phyloP scores from a whole-genome alignment of 2,797 vertebrate species.

The Clamator glandarius region DNA sequence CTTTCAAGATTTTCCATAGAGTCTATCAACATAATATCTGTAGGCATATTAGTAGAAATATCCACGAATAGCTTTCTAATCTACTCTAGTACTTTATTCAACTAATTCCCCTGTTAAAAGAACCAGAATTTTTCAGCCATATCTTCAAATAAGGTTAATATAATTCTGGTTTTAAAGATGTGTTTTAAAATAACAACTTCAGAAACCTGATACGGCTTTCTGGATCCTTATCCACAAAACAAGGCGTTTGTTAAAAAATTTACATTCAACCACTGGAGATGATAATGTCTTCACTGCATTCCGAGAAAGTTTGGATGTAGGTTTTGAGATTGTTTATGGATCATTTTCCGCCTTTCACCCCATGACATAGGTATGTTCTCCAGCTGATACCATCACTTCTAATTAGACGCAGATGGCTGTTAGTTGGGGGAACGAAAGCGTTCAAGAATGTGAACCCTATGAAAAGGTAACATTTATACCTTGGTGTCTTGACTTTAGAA shows the following conservation, averaged over 20 bases:
- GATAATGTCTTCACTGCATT: conserved; percentile 11
- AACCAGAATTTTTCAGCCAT: not conserved
- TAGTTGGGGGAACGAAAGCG: not conserved
- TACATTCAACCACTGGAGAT: not conserved
- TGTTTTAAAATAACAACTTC: not conserved
- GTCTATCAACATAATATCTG: not conserved
- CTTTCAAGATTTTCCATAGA: not conserved
- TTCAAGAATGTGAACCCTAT: conserved; percentile 29
- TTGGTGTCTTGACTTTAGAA: not conserved
- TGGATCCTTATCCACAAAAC: not conserved
- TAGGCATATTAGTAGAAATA: not conserved
- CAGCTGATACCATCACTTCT: conserved; percentile 44
- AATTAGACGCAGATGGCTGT: conserved; percentile 57
- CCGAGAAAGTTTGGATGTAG: not conserved
- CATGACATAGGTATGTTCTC: conserved; percentile 41
- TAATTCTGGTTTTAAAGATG: not conserved
- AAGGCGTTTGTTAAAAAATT: not conserved
- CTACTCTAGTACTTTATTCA: not conserved
- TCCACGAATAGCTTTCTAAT: not conserved
- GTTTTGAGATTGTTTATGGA: conserved; percentile 44
- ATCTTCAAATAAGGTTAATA: not conserved
- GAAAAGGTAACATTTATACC: conserved; percentile 21
- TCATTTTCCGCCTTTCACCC: conserved; percentile 47
- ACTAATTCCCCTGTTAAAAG: not conserved
- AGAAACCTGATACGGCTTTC: not conserved